Evolutionary conservation across 2,797 vertebrate species (phyloP).

Genomic region (Diglossa cyanea): DNA sequence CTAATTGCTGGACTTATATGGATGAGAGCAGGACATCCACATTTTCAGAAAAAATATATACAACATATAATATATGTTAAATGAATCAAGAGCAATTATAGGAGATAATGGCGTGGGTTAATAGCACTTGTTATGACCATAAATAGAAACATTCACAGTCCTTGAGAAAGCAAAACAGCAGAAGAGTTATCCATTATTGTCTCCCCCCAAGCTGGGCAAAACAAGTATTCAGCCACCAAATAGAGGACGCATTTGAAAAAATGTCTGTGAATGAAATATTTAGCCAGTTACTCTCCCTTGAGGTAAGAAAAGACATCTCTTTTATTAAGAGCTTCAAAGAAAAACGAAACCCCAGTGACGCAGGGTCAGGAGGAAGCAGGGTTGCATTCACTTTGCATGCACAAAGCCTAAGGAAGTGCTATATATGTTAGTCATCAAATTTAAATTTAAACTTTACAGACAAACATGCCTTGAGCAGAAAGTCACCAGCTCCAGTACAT

Average conservation of each 20-base stretch:
- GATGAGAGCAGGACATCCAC: background rate
- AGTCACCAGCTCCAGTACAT: background rate
- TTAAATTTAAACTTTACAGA: conserved; percentile 33
- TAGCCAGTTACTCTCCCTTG: background rate
- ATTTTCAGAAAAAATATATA: background rate
- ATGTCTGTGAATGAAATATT: conserved; percentile 9
- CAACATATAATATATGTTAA: background rate
- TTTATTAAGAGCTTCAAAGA: conserved; percentile 15
- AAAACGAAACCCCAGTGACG: background rate
- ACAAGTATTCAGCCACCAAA: background rate
- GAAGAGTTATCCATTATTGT: background rate
- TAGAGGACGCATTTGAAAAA: background rate
- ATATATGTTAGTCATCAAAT: conserved; percentile 28
- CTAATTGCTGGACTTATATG: background rate
- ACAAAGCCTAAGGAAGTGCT: conserved; percentile 12
- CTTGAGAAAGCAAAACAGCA: background rate
- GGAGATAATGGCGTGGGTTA: background rate
- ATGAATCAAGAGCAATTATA: background rate
- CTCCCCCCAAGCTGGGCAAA: background rate
- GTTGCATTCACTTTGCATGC: conserved; percentile 26
- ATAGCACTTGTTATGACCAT: background rate
- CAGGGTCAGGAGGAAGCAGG: background rate
- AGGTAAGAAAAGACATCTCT: background rate
- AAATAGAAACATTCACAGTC: background rate
- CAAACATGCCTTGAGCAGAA: conserved; percentile 9